These are phyloP conservation scores for Passerina amoena DNA, from an alignment of 2,113 vertebrate species.

Conservation along the genomic window DNA sequence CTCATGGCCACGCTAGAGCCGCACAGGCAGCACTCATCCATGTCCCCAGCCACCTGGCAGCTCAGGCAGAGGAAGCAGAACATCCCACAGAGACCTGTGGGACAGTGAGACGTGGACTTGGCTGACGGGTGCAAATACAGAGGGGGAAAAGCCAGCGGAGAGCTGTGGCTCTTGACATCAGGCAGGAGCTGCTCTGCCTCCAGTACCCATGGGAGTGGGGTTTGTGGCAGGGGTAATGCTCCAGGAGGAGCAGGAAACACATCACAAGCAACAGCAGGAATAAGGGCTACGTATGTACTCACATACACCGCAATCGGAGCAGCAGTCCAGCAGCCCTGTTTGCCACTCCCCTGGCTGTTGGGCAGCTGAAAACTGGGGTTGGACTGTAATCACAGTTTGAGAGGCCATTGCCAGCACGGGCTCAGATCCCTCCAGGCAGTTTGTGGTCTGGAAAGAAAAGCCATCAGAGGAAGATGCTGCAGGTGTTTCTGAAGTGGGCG, in stretches of 20 bases:
- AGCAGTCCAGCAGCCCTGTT: neutral
- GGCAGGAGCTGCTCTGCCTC: neutral
- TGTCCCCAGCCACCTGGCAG: conserved; percentile 75
- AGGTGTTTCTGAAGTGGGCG: neutral
- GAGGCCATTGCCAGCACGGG: neutral
- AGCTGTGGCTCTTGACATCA: neutral
- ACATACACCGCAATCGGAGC: neutral
- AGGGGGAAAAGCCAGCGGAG: accelerated
- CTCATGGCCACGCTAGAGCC: conserved; percentile 74
- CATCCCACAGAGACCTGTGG: conserved; percentile 71
- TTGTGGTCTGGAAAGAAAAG: neutral
- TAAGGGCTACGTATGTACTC: accelerated
- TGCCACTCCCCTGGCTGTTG: neutral
- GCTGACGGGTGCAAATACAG: neutral
- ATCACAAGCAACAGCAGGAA: accelerated
- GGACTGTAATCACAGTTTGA: neutral
- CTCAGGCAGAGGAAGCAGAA: conserved; percentile 73
- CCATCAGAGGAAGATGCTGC: neutral
- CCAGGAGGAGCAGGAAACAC: neutral
- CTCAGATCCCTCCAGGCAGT: neutral
- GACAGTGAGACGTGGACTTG: accelerated
- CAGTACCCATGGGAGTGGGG: neutral
- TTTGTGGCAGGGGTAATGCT: neutral
- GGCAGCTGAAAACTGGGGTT: neutral
- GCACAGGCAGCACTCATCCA: conserved; percentile 84